phyloP scores from a whole-genome alignment of 2,888 invertebrate genomes.

The Callosobruchus maculatus region DNA sequence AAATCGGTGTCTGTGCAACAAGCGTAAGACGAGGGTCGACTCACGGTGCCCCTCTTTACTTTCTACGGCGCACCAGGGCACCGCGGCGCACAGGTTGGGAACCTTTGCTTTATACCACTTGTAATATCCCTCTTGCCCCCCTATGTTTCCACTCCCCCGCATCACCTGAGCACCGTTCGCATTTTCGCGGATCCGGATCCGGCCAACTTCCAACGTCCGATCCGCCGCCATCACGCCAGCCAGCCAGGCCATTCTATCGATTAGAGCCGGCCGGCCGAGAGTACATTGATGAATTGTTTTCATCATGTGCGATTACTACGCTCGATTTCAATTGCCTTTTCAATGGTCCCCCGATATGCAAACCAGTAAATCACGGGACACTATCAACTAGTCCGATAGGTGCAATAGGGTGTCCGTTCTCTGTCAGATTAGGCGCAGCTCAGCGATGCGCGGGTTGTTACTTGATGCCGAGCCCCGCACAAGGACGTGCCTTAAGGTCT shows the following conservation, averaged over 20 bases:
- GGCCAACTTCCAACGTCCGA: background rate
- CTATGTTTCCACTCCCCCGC: conserved; percentile 18
- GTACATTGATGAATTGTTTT: conserved; percentile 50
- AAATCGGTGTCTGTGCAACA: too few species aligned
- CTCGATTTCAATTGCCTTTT: conserved; percentile 52
- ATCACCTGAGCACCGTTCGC: conserved; percentile 32
- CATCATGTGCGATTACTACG: conserved; percentile 51
- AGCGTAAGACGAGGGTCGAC: too few species aligned
- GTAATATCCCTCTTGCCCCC: too few species aligned
- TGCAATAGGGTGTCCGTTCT: conserved; percentile 35
- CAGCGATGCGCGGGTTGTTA: conserved; percentile 1
- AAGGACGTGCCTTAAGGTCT: background rate
- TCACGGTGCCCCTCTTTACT: too few species aligned
- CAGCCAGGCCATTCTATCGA: conserved; percentile 6
- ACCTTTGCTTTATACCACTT: too few species aligned
- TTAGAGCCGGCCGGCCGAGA: conserved; percentile 41
- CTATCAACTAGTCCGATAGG: conserved; percentile 46
- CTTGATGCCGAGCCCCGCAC: background rate
- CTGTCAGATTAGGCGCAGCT: conserved; percentile 32
- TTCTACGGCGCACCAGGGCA: too few species aligned
- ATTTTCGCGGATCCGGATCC: conserved; percentile 36
- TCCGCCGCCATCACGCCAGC: too few species aligned
- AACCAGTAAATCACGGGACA: conserved; percentile 47
- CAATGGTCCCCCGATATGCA: conserved; percentile 48
- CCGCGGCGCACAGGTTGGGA: too few species aligned